phyloP scores from a whole-genome alignment of 2,888 invertebrate genomes.

The Pristionchus japonicus region DNA sequence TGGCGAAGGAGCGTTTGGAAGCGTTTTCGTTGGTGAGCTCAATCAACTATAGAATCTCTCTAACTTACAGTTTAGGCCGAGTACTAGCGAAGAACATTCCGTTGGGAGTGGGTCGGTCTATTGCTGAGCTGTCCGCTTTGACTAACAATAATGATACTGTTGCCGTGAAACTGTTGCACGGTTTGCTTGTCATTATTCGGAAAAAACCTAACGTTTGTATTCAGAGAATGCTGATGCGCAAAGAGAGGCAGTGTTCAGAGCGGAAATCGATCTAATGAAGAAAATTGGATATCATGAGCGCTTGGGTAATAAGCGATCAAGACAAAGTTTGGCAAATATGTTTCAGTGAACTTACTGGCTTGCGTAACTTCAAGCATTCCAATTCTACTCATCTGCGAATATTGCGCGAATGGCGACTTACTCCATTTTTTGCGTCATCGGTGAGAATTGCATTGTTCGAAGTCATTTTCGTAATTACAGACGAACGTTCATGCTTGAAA shows the following conservation, averaged over 20 bases:
- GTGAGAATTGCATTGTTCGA: background rate
- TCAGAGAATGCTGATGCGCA: background rate
- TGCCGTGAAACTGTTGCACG: background rate
- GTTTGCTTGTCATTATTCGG: background rate
- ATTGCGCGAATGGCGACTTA: background rate
- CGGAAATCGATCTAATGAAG: constrained; percentile 8
- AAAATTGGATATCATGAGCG: constrained; percentile 36
- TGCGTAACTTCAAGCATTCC: background rate
- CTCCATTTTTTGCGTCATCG: background rate
- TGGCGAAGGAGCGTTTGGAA: constrained; percentile 7
- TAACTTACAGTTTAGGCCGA: background rate
- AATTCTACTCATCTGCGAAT: background rate
- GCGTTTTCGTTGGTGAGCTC: background rate
- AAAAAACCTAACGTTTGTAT: background rate
- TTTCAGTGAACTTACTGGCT: constrained; percentile 26
- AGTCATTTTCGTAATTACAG: background rate
- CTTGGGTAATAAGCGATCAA: background rate
- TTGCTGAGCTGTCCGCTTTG: background rate
- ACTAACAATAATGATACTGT: background rate
- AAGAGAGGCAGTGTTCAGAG: background rate
- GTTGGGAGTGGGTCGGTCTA: background rate
- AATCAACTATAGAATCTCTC: background rate
- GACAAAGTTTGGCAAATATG: background rate
- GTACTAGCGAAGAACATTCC: background rate
- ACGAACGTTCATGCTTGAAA: background rate